These are phyloP conservation scores for Coreoperca whiteheadi DNA, from an alignment of 2,113 vertebrate genomes.

Conservation along the genomic window DNA sequence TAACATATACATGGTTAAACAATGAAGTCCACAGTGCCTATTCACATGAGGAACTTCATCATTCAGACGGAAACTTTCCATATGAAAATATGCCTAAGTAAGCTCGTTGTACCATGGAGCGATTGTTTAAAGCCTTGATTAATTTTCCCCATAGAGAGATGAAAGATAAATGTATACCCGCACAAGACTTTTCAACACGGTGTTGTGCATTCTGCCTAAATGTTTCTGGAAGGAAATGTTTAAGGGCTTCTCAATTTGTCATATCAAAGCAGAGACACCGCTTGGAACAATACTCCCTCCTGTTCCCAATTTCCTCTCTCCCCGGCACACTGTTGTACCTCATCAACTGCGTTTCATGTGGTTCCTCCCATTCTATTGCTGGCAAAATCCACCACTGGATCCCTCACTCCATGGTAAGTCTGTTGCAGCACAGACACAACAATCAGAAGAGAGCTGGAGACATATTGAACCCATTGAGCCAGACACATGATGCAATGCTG, in stretches of 20 bases:
- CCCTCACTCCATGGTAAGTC: constrained; percentile 44
- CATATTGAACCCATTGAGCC: constrained; percentile 83
- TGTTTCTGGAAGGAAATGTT: constrained; percentile 75
- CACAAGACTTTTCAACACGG: constrained; percentile 23
- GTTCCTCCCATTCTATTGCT: constrained; percentile 79
- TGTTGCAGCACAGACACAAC: constrained; percentile 81
- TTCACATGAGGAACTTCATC: constrained; percentile 6
- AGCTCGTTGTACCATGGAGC: constrained; percentile 10
- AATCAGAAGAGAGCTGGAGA: constrained; percentile 74
- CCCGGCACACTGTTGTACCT: constrained; percentile 73
- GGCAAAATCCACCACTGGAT: constrained; percentile 64
- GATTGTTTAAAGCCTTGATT: constrained; percentile 45
- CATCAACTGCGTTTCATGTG: constrained; percentile 80
- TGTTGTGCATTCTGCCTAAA: constrained; percentile 36
- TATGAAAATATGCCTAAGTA: constrained; percentile 20
- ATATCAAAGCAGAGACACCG: constrained; percentile 79
- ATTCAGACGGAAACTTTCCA: constrained; percentile 47
- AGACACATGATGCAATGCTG: constrained; percentile 84
- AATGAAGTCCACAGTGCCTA: constrained; percentile 10
- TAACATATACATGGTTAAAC: constrained; percentile 37
- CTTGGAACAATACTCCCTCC: constrained; percentile 71
- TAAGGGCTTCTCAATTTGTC: constrained; percentile 81
- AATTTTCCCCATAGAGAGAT: constrained; percentile 20
- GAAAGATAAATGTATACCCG: constrained; percentile 47
- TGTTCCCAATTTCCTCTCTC: constrained; percentile 82